Conservation (phyloP, 2,797 vertebrate genomes). For the Parauchenoglanis punctatus region DNA sequence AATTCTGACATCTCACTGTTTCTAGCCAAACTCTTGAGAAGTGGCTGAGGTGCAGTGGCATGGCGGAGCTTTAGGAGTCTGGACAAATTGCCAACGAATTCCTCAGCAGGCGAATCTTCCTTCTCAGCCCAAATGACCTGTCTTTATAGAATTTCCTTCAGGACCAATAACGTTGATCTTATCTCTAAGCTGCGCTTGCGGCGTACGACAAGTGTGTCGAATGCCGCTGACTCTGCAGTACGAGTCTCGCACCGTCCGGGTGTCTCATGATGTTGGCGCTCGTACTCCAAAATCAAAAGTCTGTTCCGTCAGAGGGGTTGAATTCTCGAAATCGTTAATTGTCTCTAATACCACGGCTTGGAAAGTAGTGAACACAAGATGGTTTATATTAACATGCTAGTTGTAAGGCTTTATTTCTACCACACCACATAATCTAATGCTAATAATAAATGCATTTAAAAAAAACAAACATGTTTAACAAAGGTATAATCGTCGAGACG, state of each 20-base stretch:
- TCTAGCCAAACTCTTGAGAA: neutral
- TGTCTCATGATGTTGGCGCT: neutral
- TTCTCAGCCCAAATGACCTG: neutral
- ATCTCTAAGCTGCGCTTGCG: neutral
- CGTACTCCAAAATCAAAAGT: neutral
- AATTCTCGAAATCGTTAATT: neutral
- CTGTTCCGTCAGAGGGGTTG: neutral
- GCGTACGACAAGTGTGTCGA: neutral
- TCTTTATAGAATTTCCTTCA: neutral
- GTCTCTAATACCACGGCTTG: neutral
- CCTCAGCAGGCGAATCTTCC: neutral
- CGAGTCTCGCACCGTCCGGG: too few relatives aligned
- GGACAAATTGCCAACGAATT: neutral
- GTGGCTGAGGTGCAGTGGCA: neutral
- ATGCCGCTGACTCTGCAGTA: neutral
- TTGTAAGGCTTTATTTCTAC: neutral
- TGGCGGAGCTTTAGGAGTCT: neutral
- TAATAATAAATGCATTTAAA: neutral
- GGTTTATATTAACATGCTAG: neutral
- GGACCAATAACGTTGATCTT: neutral
- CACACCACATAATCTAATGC: neutral
- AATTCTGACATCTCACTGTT: conserved; percentile 28
- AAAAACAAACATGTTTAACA: neutral
- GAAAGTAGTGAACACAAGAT: neutral
- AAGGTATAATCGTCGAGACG: neutral